phyloP scores from a whole-genome alignment of 1,140 invertebrate genomes.

The Psilanteris sp. region DNA sequence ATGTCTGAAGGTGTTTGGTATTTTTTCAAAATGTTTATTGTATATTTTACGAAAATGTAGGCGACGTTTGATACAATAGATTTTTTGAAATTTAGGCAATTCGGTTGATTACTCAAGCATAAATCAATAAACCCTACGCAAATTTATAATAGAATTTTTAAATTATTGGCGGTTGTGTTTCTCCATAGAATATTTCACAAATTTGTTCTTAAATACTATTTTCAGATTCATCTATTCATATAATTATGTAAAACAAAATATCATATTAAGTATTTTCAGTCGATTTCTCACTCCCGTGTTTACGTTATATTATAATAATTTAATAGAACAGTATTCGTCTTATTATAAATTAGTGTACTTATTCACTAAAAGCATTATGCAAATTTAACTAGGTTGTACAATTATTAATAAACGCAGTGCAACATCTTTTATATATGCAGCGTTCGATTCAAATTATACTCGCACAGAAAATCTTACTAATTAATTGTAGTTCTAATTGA shows the following conservation, averaged over 20 bases:
- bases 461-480: slow-evolving; percentile 27
- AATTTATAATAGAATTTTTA: slow-evolving; percentile 2
- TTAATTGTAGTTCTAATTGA: slow-evolving; percentile 46
- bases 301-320: background rate
- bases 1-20: too few species aligned
- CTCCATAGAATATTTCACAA: background rate
- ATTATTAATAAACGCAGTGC: slow-evolving; percentile 48
- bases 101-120: background rate
- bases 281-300: background rate
- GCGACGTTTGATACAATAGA: background rate
- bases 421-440: slow-evolving; percentile 32
- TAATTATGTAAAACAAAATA: background rate
- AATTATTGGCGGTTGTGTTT: background rate
- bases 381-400: slow-evolving; percentile 20
- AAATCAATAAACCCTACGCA: slow-evolving; percentile 5
- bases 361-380: slow-evolving; percentile 41
- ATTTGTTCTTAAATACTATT: background rate
- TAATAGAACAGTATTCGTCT: slow-evolving; percentile 17
- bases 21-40: too few species aligned
- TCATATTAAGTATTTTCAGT: background rate
- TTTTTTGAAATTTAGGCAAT: slow-evolving; percentile 2
- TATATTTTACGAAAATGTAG: too few species aligned
- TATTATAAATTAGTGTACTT: slow-evolving; percentile 33
- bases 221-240: slow-evolving; percentile 3
- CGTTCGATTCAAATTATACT: slow-evolving; percentile 23